A percentile compares a stretch with the other conserved stretches of the same genome.
Conservation (phyloP, 2,888 invertebrate genomes). For the Ochlodes sylvanus region DNA sequence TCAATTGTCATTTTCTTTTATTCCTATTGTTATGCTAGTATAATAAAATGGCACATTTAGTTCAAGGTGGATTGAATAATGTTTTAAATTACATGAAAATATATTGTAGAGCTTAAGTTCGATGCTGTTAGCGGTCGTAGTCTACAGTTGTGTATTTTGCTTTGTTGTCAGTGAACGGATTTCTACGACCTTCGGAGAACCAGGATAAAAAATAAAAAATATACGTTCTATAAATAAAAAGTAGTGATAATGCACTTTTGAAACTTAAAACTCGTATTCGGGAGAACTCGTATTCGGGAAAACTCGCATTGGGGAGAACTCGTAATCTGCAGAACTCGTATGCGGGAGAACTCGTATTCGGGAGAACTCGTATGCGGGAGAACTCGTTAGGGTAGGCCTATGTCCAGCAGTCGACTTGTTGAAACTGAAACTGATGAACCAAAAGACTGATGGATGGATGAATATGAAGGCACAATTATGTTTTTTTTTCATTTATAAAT, state of each 20-base stretch:
- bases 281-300: no score
- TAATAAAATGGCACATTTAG: conserved; percentile 6
- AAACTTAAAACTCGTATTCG: no score
- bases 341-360: no score
- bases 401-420: no score
- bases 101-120: background rate
- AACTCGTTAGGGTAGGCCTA: no score
- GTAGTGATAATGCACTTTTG: background rate
- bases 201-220: conserved; percentile 1
- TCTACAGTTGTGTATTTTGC: background rate
- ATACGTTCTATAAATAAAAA: background rate
- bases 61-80: conserved; percentile 10
- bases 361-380: no score
- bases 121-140: background rate
- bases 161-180: conserved; percentile 17
- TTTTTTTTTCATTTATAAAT: no score
- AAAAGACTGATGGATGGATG: no score
- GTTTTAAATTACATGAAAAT: conserved; percentile 5
- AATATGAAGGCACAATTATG: no score
- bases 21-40: background rate
- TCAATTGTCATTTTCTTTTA: conserved; percentile 7
- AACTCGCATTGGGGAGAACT: no score
- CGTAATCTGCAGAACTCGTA: no score
- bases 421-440: no score
- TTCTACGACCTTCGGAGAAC: conserved; percentile 13